These are phyloP conservation scores for Standfussiana lucernea DNA, from an alignment of 2,888 invertebrate species.

Conservation along the genomic window DNA sequence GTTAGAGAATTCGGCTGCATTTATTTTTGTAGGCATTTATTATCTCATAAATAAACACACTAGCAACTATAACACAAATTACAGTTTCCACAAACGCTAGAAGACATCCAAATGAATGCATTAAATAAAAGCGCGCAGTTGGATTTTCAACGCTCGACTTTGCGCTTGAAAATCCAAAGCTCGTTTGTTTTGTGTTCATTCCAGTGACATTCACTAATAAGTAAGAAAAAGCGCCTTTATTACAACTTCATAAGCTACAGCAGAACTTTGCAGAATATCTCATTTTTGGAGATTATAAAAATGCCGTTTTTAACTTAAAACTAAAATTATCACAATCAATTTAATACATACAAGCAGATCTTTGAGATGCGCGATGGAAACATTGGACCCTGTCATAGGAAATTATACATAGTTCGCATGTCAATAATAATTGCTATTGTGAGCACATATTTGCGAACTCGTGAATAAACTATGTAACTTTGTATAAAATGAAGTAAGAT, in stretches of 20 bases:
- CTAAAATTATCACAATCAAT: conserved; percentile 66
- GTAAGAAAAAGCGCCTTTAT: background rate
- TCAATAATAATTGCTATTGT: conserved; percentile 12
- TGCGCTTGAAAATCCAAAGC: background rate
- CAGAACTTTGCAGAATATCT: background rate
- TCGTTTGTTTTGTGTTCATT: background rate
- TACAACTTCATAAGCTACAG: background rate
- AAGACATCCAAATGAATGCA: background rate
- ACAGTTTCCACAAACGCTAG: background rate
- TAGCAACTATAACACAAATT: background rate
- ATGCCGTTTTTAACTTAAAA: conserved; percentile 53
- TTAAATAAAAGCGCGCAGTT: background rate
- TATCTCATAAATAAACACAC: background rate
- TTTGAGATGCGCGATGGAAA: conserved; percentile 36
- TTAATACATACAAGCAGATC: conserved; percentile 63
- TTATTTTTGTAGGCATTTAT: background rate
- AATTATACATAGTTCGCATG: background rate
- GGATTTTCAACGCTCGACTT: background rate
- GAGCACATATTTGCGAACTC: background rate
- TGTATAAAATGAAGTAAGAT: background rate
- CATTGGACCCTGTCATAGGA: conserved; percentile 23
- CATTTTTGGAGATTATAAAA: background rate
- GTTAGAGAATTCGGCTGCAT: background rate
- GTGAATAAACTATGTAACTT: background rate
- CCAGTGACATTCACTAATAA: background rate